A percentile compares a stretch with the other conserved stretches of the same genome.
Conservation (phyloP, 2,113 vertebrate genomes). For the Siniperca chuatsi region DNA sequence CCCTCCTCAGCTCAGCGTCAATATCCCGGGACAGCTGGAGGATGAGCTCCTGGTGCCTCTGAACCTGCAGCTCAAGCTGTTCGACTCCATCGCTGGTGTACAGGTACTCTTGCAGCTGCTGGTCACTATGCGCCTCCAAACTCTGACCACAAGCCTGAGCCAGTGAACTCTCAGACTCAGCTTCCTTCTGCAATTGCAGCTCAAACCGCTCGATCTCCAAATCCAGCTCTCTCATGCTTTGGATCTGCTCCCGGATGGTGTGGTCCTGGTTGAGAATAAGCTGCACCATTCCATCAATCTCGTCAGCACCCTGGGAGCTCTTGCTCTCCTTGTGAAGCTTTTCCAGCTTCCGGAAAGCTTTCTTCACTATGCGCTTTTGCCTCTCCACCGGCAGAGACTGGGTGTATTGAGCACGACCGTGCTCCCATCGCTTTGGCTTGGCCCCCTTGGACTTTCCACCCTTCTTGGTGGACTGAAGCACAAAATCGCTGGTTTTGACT, state of each 20-base stretch:
- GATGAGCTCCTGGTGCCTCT: slow-evolving; percentile 88
- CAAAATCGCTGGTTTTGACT: slow-evolving; percentile 90
- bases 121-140: slow-evolving; percentile 54
- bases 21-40: slow-evolving; percentile 90
- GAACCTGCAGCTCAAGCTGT: slow-evolving; percentile 88
- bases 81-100: slow-evolving; percentile 83
- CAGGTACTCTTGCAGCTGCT: slow-evolving; percentile 82
- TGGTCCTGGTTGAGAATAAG: slow-evolving; percentile 95
- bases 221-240: slow-evolving; percentile 91
- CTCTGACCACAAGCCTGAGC: slow-evolving; percentile 59
- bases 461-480: slow-evolving; percentile 86
- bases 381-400: slow-evolving; percentile 90
- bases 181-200: slow-evolving; percentile 79
- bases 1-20: slow-evolving; percentile 85
- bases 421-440: slow-evolving; percentile 86
- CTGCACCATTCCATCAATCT: slow-evolving; percentile 90
- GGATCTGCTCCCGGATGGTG: slow-evolving; percentile 93
- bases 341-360: slow-evolving; percentile 94
- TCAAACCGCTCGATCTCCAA: slow-evolving; percentile 89
- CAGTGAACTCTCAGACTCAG: background rate
- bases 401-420: slow-evolving; percentile 80
- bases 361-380: slow-evolving; percentile 94
- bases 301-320: slow-evolving; percentile 80
- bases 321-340: slow-evolving; percentile 89
- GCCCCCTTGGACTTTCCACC: slow-evolving; percentile 84